Evolutionary conservation across 2,888 invertebrate genomes (phyloP), one percentile per base, ranked within the genome.

Genomic region (Germaria angustata): DNA sequence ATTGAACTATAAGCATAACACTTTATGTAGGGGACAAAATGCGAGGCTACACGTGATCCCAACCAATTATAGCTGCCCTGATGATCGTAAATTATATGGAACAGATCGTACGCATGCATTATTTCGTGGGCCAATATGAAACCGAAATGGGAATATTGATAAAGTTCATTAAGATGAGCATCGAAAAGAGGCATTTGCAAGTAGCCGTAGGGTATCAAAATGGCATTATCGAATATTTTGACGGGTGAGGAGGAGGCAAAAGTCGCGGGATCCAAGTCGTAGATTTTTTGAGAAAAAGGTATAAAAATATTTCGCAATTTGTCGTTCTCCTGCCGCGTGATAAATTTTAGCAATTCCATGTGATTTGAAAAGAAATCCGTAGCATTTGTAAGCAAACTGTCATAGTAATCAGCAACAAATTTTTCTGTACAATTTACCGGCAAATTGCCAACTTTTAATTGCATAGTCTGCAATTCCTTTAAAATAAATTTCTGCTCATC

Each of bases 101-200:
- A 87, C 0, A 88, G 77, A 84, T 89, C 88, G 39, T 86, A 89
- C 51, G 88, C 88, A 63, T 88, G 89, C 13, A 87, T 85, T 41
- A 88, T 84, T 83, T 88, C 89, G 28, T 88, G 89, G 8, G 89
- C 87, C 34, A 88, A 41, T 5, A 89, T 88, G 53, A 89, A 87
- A 9, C 88, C 88, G 22, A 88, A 69, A 49, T 86, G 84, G 1
- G 88, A 87, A 20, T 87, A 86, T 49, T 88, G 88, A 72, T 85
- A 72, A 34, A 88, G 44, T 24, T 81, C 55, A 3, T 84, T 69
- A 1, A 89, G 79, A 0, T 80, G 80, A 4, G 59, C 79, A 57
- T 87, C 85, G 46, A 80, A 89, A 6, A 88, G 73, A 2, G 88
- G 88, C 84, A 86, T 69, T 63, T 88, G 88, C 36, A 88, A 63